phyloP scores from a whole-genome alignment of 2,797 vertebrate genomes.

The Ciconia nigra region DNA sequence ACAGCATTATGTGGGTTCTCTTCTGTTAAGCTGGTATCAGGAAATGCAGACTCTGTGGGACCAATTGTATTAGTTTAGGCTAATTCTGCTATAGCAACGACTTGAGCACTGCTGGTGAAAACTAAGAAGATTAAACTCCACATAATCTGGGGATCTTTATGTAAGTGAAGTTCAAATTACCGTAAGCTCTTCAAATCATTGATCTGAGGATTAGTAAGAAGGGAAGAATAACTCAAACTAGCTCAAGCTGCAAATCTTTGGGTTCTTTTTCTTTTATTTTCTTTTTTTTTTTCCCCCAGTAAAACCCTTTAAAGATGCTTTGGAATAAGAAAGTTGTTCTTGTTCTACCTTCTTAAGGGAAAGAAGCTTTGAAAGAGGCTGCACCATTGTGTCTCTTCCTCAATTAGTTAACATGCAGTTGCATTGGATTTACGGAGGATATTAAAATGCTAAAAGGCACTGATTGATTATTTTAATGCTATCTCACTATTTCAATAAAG shows the following conservation, averaged over 20 bases:
- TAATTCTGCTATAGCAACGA: constrained; percentile 13
- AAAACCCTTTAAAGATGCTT: background rate
- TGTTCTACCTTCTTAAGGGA: background rate
- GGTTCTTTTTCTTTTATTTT: too few species aligned
- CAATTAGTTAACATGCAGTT: background rate
- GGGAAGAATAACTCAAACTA: background rate
- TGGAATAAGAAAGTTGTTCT: background rate
- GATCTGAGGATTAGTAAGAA: background rate
- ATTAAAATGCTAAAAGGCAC: background rate
- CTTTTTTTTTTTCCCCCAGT: too few species aligned
- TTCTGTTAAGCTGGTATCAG: background rate
- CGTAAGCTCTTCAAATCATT: constrained; percentile 21
- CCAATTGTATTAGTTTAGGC: constrained; percentile 12
- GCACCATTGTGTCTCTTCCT: background rate
- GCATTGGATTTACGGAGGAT: background rate
- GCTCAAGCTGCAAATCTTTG: background rate
- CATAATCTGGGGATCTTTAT: constrained; percentile 46
- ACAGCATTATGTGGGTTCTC: background rate
- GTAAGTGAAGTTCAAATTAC: constrained; percentile 38
- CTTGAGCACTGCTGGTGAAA: constrained; percentile 26
- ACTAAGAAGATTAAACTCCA: constrained; percentile 45
- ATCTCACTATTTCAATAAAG: background rate
- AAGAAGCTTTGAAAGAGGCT: background rate
- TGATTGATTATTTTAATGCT: background rate
- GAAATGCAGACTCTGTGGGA: background rate